Conservation (phyloP, 2,888 invertebrate species). For the Pristionchus mayeri region DNA sequence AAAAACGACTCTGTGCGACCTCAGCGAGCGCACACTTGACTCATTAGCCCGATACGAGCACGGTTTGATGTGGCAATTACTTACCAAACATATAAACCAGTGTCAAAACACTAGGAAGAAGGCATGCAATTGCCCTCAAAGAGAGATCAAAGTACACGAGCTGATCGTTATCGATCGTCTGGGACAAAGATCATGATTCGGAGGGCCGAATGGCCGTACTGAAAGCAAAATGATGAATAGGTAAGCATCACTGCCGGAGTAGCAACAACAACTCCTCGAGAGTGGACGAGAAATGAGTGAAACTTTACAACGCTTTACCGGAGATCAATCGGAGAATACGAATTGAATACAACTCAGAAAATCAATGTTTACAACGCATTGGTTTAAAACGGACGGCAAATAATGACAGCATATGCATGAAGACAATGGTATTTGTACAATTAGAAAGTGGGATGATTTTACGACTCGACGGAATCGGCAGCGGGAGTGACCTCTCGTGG, state of each 20-base stretch:
- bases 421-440: background rate
- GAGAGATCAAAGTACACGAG: background rate
- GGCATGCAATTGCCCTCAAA: background rate
- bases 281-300: background rate
- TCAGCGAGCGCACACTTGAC: background rate
- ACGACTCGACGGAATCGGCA: background rate
- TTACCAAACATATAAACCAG: too few relatives aligned
- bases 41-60: background rate
- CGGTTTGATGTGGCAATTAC: background rate
- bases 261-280: conserved; percentile 37
- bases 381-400: background rate
- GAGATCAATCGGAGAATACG: background rate
- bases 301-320: background rate
- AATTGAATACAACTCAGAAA: background rate
- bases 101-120: background rate
- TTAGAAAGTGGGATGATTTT: background rate
- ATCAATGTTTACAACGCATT: conserved; percentile 1
- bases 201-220: background rate
- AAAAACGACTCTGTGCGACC: background rate
- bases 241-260: conserved; percentile 46
- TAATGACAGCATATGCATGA: background rate
- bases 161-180: background rate
- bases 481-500: background rate
- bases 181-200: too few relatives aligned
- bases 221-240: conserved; percentile 12